Evolutionary conservation across 2,888 invertebrate genomes (phyloP), one percentile per base, ranked within the genome.

Genomic region (Eugnorisma glareosa): DNA sequence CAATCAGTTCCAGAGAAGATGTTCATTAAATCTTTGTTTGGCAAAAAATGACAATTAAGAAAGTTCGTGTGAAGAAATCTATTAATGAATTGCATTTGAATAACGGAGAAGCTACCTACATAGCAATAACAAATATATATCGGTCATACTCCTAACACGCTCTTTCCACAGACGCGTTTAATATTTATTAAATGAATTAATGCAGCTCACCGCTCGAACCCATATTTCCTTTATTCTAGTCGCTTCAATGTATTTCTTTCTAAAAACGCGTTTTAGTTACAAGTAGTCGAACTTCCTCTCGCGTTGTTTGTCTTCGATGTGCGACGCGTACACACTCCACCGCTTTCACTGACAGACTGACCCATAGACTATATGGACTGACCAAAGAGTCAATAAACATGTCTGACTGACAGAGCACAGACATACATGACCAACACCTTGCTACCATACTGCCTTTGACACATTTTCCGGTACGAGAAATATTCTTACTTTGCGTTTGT

Each of bases 161-260:
- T 59, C 31, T 79, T 21, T 45, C 24, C 40, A 31, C 24, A 15
- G 66, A 6, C 40, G 1, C 21, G 8, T 45, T 68, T 15, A 35
- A n/a, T 69, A 51, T 59, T 54, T 40, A 31, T 10, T 69, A 40
- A 24, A 77, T 67, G 0, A 75, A 73, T 48, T 68, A 67, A 6
- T 24, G 21, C 15, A 59, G 37, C 86, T 86, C 66, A 86, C 86
- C 86, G 67, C 48, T 86, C 37, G 84, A 67, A 51, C n/a, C 73
- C 86, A 86, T 85, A 45, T 80, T 85, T 71, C 67, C 43, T 48
- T 18, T 69, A 59, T 45, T 4, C 40, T 67, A 48, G 43, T 63
- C n/a, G 3, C 70, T 66, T 64, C 2, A 64, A 66, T 51, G 21
- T 51, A 57, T 45, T 73, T 66, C 8, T 66, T 82, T 66, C 10